Base-by-base conservation (phyloP, 2,113 vertebrate genomes). In the Leucoraja erinaceus region DNA sequence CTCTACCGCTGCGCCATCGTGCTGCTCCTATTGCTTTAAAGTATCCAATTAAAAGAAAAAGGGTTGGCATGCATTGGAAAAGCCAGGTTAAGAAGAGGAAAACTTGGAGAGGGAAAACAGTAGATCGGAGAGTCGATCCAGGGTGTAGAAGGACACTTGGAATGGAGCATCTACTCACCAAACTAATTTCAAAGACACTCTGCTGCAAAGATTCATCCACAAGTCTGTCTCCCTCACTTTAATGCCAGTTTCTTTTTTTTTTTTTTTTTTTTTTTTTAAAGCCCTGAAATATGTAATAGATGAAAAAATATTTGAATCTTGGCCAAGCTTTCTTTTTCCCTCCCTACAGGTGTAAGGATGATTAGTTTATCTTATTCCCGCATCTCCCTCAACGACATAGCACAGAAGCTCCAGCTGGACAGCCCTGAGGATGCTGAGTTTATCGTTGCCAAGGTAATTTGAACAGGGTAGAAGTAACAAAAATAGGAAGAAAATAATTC, bases 301-400 rank as follows among this genome's bases (percentile, higher is more conserved):
- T 81, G 1, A 11, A 59, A 59, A 59, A 25, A 4, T 31, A 10
- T 16, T 59, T 68, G 12, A 72, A 91, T 20, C 20, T 25, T 28
- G 54, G 12, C 3, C 38, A 63, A 91, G 47, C 25, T 22, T 54
- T 16, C 72, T 47, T 70, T 3, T 18, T 88, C 4, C 18, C 90
- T 91, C 92, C 72, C 25, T 93, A 0, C 94, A 99, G 99, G 99
- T 8, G 99, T 99, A 93, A 97, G 99, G 9, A 99, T 99, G 98
- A 99, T 99, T 97, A 99, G 98, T 94, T 96, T 99, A 94, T 99
- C 99, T 11, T 99, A 99, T 86, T 99, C 99, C 0, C 97, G 98
- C 4, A 99, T 99, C 95, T 99, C 98, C 72, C 95, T 99, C 96
- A 97, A 98, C 0, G 99, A 99, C 94, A 99, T 99, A 0, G 99